Evolutionary conservation across 2,113 vertebrate species (phyloP), one percentile per base, ranked within the genome.

Genomic region (Garra rufa): DNA sequence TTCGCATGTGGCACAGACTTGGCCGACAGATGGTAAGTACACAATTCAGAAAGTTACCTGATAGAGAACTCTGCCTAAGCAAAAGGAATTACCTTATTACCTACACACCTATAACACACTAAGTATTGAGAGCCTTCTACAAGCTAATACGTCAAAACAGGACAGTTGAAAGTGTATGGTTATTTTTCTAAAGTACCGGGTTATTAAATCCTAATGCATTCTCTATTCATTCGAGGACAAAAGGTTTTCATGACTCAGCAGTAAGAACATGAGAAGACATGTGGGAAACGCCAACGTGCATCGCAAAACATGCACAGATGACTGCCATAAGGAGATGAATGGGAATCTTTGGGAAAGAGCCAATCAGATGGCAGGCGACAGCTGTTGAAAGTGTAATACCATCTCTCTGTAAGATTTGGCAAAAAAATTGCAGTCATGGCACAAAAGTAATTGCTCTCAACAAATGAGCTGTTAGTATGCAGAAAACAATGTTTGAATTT

Each of bases 281-380:
- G 41, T 74, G 71, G 24, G 44, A 46, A 48, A 48, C 3, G 15
- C 8, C 24, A 48, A 17, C 43, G 14, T 48, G 43, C 43, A 14
- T 15, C 6, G 24, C 21, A 46, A 43, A 43, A 75, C 71, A 75
- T 17, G 38, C 38, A 65, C 61, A 67, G 8, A 67, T 9, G 63
- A 38, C 71, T 74, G 71, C 43, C 71, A 48, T 48, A 74, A 28
- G 44, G 71, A 74, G 44, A 75, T 50, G 71, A 50, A 50, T 50
- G 44, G 41, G 71, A 15, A 30, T 75, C 24, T 75, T 44, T 48
- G 71, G 44, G 44, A 28, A 48, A 50, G 71, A 74, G 71, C 44
- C 71, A 74, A 30, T 74, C 71, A 74, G 71, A 75, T 30, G 41
- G 17, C 38, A 70, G 17, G 21, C 19, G 67, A 43, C 9, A 43